Percentiles rank a stretch among this genome's conserved stretches.
phyloP scores from a whole-genome alignment of 2,888 invertebrate species.

The Tridacna gigas region DNA sequence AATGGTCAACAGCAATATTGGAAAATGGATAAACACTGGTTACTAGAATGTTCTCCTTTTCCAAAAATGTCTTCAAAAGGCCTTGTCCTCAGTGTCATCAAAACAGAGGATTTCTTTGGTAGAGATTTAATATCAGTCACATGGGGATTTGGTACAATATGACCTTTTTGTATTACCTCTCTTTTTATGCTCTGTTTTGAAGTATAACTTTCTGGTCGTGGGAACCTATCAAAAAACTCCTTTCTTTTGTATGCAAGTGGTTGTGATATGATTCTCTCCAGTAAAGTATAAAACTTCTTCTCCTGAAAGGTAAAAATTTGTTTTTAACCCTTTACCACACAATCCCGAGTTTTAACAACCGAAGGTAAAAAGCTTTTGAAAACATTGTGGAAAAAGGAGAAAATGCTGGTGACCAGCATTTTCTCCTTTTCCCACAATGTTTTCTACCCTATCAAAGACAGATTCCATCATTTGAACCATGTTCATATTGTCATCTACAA shows the following conservation, averaged over 20 bases:
- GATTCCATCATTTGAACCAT: no score
- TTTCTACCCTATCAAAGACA: neutral
- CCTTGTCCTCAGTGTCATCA: neutral
- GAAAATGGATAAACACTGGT: neutral
- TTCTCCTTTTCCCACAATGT: neutral
- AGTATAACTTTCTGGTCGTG: neutral
- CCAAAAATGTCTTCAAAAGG: neutral
- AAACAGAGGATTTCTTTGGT: no score
- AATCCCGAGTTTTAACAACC: neutral
- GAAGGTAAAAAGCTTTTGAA: neutral
- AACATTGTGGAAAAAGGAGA: neutral
- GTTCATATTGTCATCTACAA: no score
- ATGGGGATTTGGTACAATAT: no score
- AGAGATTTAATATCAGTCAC: no score
- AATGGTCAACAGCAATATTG: neutral
- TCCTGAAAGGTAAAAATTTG: neutral
- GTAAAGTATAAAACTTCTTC: slow-evolving; percentile 10
- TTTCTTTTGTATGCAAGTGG: slow-evolving; percentile 10
- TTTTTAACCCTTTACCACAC: neutral
- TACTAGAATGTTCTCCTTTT: neutral
- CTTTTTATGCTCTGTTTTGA: no score
- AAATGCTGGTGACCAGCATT: neutral
- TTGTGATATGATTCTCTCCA: neutral
- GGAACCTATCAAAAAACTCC: slow-evolving; percentile 12
- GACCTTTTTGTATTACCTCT: neutral